A percentile compares a stretch with the other conserved stretches of the same genome.
phyloP scores from a whole-genome alignment of 2,797 vertebrate species.

The Sphenopsis melanotis region DNA sequence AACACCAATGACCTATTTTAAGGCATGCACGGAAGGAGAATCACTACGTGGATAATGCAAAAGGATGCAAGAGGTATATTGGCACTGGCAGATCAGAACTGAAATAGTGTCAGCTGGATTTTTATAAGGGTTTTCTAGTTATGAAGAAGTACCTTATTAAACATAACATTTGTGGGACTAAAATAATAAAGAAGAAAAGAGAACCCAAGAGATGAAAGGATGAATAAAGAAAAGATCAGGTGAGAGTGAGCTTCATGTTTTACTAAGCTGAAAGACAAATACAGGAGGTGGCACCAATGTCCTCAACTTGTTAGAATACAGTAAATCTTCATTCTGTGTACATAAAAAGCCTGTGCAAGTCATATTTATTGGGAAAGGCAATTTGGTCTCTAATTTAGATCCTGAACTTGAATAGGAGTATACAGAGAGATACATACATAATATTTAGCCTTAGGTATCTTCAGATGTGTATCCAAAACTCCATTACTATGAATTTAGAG shows the following conservation, averaged over 20 bases:
- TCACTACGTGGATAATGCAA: background rate
- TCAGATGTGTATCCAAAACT: background rate
- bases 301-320: background rate
- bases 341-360: background rate
- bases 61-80: background rate
- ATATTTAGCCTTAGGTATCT: background rate
- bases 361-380: background rate
- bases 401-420: background rate
- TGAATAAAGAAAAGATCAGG: background rate
- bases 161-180: background rate
- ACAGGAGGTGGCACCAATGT: background rate
- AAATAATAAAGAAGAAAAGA: background rate
- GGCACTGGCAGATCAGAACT: background rate
- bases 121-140: background rate
- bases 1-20: conserved; percentile 45
- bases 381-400: background rate
- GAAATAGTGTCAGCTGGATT: background rate
- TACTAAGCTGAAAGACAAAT: background rate
- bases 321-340: background rate
- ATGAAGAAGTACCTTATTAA: background rate
- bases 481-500: background rate
- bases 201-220: background rate
- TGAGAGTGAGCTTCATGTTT: background rate
- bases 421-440: background rate
- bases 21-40: background rate